Conservation (phyloP, 2,797 vertebrate genomes). For the Pangasius macronema region DNA sequence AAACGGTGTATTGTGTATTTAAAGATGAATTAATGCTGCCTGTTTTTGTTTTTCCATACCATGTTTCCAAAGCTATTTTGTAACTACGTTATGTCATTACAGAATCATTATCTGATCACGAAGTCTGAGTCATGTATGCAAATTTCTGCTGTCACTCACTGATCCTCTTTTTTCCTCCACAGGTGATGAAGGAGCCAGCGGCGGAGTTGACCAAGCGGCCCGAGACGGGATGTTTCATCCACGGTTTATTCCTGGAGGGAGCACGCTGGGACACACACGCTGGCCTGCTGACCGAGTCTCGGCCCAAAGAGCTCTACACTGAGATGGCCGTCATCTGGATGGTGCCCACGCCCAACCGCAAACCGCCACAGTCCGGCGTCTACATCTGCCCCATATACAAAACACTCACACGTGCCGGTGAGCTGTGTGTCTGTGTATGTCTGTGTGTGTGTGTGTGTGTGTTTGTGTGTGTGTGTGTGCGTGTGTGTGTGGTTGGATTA, state of each 20-base stretch:
- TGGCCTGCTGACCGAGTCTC: constrained; percentile 74
- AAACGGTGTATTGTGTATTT: not conserved
- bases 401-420: constrained; percentile 87
- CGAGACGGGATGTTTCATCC: constrained; percentile 80
- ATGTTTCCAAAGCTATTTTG: not conserved
- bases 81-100: not conserved
- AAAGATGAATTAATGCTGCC: not conserved
- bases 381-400: constrained; percentile 92
- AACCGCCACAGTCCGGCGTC: constrained; percentile 66
- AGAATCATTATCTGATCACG: not conserved
- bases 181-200: constrained; percentile 76
- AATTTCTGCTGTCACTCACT: not conserved
- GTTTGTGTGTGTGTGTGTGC: not conserved
- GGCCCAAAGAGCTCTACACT: constrained; percentile 86
- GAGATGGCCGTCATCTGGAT: constrained; percentile 89
- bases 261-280: constrained; percentile 79
- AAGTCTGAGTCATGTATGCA: not conserved
- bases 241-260: constrained; percentile 88
- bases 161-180: constrained; percentile 16
- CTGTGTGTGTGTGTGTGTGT: constrained; percentile 16
- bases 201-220: constrained; percentile 74
- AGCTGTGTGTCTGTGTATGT: constrained; percentile 53
- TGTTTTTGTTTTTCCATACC: not conserved
- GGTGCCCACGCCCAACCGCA: constrained; percentile 76
- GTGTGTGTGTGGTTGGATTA: not conserved